Conservation (phyloP, 2,888 invertebrate species). For the Drosophila multiciliata region DNA sequence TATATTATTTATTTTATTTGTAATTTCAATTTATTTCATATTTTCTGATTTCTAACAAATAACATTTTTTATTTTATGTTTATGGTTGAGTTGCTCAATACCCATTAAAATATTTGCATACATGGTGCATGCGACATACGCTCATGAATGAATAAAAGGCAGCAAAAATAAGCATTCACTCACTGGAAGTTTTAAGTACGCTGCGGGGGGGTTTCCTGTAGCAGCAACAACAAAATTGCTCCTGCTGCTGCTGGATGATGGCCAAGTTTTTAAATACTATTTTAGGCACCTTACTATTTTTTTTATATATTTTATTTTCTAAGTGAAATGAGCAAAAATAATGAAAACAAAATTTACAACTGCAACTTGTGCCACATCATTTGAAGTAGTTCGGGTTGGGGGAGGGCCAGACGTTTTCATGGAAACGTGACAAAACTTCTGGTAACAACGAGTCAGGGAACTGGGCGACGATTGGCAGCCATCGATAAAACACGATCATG, state of each 20-base stretch:
- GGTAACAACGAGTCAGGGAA: conserved; percentile 37
- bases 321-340: conserved; percentile 34
- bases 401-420: conserved; percentile 13
- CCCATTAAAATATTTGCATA: neutral
- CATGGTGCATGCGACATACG: conserved; percentile 46
- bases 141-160: conserved; percentile 72
- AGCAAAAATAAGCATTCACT: conserved; percentile 46
- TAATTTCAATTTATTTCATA: neutral
- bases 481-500: conserved; percentile 70
- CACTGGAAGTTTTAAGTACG: conserved; percentile 70
- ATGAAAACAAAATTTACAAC: conserved; percentile 56
- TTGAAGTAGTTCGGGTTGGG: conserved; percentile 1
- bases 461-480: conserved; percentile 60
- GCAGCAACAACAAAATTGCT: conserved; percentile 1
- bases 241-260: conserved; percentile 23
- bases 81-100: neutral
- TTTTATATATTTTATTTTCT: conserved; percentile 11
- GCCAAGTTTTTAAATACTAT: conserved; percentile 62
- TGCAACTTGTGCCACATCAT: conserved; percentile 40
- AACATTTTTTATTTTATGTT: neutral
- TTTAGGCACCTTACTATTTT: conserved; percentile 47
- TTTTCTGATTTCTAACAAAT: neutral
- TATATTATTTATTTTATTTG: neutral
- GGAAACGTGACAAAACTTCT: conserved; percentile 54
- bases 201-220: conserved; percentile 42